Evolutionary conservation across 2,888 invertebrate genomes (phyloP), one percentile per base, ranked within the genome.

Genomic region (Lithodes maja): DNA sequence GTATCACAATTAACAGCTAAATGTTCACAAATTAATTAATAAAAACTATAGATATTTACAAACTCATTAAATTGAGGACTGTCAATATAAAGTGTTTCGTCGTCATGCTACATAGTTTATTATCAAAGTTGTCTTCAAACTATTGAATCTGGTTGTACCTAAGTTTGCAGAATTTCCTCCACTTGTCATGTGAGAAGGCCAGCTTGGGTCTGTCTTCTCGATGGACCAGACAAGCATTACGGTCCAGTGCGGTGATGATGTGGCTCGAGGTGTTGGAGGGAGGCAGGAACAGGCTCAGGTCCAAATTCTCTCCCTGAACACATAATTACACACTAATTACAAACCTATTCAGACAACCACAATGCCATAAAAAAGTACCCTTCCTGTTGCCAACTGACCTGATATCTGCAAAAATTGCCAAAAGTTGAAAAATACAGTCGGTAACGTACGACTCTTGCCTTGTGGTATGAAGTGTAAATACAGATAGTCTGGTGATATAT

Each of bases 231-330:
- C 97, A 97, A 93, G 98, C 97, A 94, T 97, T 97, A 93, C 97
- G 97, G 93, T 98, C 97, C 92, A 99, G 95, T 0, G 98, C 96
- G 90, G 97, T 94, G 3, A 99, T 94, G 87, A 98, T 96, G 92
- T 97, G 95, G 90, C 97, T 95, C 92, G 97, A 97, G 0, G 98
- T 98, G 93, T 97, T 97, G 5, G 97, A 97, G 94, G 98, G 98
- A 0, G 99, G 99, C 92, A 99, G 95, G 94, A 97, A 98, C 91
- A 99, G 95, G 91, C 97, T 96, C 94, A 98, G 95, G 94, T 98
- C 98, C 83, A 98, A 96, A 85, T 97, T 97, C 94, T 99, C 98
- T 2, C 98, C 98, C 95, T 95, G 92, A 54, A 83, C 80, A 78
- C 71, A 88, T n/a, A n/a, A n/a, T n/a, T n/a, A n/a, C n/a, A n/a